These are phyloP conservation scores for Neoaliturus tenellus DNA, from an alignment of 2,888 invertebrate genomes.

Conservation along the genomic window DNA sequence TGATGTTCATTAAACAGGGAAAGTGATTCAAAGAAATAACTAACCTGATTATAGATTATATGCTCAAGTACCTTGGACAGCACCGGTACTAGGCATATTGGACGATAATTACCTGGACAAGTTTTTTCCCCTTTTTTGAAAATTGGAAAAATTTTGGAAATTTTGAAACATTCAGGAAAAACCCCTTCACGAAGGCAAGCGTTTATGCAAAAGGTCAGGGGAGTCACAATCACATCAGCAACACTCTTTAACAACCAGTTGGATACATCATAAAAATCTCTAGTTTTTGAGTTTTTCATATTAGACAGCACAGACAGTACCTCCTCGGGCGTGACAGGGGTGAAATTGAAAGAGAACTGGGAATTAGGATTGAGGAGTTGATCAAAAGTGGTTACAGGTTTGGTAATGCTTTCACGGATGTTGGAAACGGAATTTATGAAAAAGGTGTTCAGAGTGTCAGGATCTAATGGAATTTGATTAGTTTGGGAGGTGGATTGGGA, in stretches of 20 bases:
- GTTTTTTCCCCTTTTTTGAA: not conserved
- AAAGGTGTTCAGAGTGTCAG: not conserved
- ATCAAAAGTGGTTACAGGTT: not conserved
- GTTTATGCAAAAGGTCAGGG: not conserved
- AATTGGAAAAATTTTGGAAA: not conserved
- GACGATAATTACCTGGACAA: not conserved
- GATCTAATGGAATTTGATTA: not conserved
- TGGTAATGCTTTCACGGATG: not conserved
- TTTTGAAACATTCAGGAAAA: not conserved
- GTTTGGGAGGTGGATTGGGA: not conserved
- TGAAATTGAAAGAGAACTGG: not conserved
- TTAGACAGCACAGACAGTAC: not conserved
- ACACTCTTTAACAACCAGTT: not conserved
- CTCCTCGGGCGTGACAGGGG: not conserved
- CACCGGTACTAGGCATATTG: not conserved
- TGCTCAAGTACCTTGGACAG: constrained; percentile 19
- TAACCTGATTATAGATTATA: not conserved
- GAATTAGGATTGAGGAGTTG: not conserved
- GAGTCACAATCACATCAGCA: not conserved
- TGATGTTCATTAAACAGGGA: not conserved
- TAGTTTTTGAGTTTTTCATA: not conserved
- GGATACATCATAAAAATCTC: not conserved
- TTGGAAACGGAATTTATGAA: not conserved
- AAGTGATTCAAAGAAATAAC: not conserved
- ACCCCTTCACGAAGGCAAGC: not conserved